Conservation (phyloP, 2,113 vertebrate species). For the Damaliscus lunatus region DNA sequence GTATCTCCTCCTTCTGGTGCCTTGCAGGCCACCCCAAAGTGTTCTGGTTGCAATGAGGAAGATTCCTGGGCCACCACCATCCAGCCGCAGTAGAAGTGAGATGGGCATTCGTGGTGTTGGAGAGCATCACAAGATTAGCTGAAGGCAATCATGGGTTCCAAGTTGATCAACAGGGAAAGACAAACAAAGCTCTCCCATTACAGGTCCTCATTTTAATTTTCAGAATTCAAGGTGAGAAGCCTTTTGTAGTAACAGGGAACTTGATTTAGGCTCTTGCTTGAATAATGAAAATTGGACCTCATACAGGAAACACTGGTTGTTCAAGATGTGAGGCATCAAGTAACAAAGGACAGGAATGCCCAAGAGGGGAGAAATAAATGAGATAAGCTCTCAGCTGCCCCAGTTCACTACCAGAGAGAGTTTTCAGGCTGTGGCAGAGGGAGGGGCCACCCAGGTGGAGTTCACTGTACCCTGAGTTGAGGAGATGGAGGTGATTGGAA, state of each 20-base stretch:
- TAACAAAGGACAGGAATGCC: neutral
- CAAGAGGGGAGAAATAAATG: neutral
- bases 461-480: neutral
- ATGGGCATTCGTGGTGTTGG: neutral
- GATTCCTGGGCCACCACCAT: neutral
- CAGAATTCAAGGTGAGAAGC: neutral
- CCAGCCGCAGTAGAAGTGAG: neutral
- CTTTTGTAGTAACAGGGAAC: neutral
- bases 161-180: neutral
- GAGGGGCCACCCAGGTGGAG: neutral
- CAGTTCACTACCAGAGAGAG: neutral
- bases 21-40: neutral
- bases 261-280: neutral
- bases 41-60: neutral
- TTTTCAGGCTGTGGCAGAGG: neutral
- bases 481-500: neutral
- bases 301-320: neutral
- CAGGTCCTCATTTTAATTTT: neutral
- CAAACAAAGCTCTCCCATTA: neutral
- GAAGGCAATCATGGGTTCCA: neutral
- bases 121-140: neutral
- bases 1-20: neutral
- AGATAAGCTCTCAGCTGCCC: accelerated
- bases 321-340: neutral
- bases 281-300: neutral